A percentile compares a stretch with the other conserved stretches of the same genome.
These are phyloP conservation scores for Drosophila nigricruria DNA, from an alignment of 2,888 invertebrate species.

Conservation along the genomic window DNA sequence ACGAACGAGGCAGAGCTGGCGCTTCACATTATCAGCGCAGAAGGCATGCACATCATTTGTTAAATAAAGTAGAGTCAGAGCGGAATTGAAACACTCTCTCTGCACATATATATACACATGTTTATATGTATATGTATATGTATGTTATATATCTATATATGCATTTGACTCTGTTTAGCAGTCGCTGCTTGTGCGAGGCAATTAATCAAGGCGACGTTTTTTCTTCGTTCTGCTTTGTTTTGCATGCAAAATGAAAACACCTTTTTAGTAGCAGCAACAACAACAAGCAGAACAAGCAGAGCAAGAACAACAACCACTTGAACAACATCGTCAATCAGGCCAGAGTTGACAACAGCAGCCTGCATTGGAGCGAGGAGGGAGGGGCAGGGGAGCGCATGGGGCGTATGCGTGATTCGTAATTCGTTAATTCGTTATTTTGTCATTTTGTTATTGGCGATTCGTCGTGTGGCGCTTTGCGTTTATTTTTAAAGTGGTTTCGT, in stretches of 20 bases:
- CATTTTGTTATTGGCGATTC: constrained; percentile 36
- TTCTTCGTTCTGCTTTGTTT: not conserved
- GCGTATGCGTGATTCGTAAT: constrained; percentile 51
- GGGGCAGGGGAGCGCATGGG: not conserved
- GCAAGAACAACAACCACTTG: constrained; percentile 35
- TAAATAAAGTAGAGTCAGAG: constrained; percentile 60
- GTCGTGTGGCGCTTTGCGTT: constrained; percentile 55
- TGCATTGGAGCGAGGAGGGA: not conserved
- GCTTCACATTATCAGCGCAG: constrained; percentile 57
- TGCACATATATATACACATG: not conserved
- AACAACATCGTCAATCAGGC: constrained; percentile 73
- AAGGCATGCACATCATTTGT: constrained; percentile 79
- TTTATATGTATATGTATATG: too few relatives aligned
- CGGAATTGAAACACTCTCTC: constrained; percentile 8
- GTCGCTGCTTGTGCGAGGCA: constrained; percentile 76
- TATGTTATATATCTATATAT: not conserved
- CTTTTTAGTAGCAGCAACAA: constrained; percentile 62
- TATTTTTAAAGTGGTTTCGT: constrained; percentile 33
- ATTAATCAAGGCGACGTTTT: constrained; percentile 82
- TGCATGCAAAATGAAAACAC: constrained; percentile 78
- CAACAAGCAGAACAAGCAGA: constrained; percentile 35
- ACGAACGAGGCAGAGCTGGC: constrained; percentile 39
- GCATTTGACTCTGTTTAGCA: constrained; percentile 7
- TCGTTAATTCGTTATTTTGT: constrained; percentile 39
- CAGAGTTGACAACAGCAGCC: constrained; percentile 66